phyloP scores from a whole-genome alignment of 2,888 invertebrate species.

The Blomia tropicalis region DNA sequence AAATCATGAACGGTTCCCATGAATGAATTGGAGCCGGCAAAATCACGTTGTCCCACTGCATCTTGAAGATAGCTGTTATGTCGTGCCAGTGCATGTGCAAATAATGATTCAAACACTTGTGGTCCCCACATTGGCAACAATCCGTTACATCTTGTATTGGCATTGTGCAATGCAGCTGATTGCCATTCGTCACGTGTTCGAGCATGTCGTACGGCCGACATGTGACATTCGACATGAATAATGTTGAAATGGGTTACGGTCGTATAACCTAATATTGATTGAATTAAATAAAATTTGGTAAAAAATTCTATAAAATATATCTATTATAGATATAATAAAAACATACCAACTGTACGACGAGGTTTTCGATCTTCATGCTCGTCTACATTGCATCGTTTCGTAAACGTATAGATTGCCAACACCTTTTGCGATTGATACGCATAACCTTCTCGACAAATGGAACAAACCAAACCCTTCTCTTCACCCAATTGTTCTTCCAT shows the following conservation, averaged over 20 bases:
- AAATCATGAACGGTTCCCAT: conserved; percentile 69
- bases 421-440: conserved; percentile 84
- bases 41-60: conserved; percentile 38
- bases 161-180: conserved; percentile 90
- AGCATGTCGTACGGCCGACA: conserved; percentile 67
- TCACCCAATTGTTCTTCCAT: conserved; percentile 78
- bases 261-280: conserved; percentile 47
- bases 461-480: conserved; percentile 86
- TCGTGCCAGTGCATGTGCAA: conserved; percentile 79
- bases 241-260: conserved; percentile 97
- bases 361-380: conserved; percentile 68
- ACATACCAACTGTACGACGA: conserved; percentile 56
- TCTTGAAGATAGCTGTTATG: conserved; percentile 41
- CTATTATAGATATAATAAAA: no score
- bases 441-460: conserved; percentile 94
- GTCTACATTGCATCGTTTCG: conserved; percentile 81
- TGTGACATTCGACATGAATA: conserved; percentile 94
- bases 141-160: conserved; percentile 92
- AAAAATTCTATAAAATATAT: background rate
- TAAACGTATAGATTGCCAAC: conserved; percentile 88
- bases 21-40: conserved; percentile 33
- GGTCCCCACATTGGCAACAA: conserved; percentile 91
- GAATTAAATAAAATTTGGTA: background rate
- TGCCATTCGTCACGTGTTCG: conserved; percentile 86
- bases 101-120: conserved; percentile 74